Conservation (phyloP, 2,113 vertebrate species). For the Pterocles orientalis region DNA sequence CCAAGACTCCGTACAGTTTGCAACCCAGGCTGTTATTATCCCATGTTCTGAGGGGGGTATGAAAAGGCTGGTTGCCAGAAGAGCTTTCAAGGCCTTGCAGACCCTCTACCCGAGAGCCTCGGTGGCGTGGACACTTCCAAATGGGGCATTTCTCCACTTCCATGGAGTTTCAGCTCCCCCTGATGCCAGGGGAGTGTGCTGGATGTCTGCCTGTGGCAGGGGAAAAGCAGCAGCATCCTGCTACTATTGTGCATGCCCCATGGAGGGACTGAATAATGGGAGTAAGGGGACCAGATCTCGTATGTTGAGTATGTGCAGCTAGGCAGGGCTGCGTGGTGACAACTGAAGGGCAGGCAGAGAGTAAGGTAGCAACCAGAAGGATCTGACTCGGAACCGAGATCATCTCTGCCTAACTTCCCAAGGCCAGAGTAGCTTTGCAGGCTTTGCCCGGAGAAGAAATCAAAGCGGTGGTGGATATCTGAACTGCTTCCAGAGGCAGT, state of each 20-base stretch:
- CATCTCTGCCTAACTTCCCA: not conserved
- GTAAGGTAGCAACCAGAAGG: not conserved
- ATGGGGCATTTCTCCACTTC: not conserved
- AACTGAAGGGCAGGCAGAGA: not conserved
- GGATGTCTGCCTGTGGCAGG: fast-evolving
- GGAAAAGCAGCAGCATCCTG: not conserved
- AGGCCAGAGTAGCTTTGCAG: not conserved
- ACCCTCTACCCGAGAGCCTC: not conserved
- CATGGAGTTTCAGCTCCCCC: not conserved
- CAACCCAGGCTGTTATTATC: not conserved
- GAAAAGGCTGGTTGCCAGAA: not conserved
- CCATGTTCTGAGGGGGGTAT: not conserved
- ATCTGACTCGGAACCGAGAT: not conserved
- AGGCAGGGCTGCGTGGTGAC: not conserved
- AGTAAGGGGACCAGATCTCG: not conserved
- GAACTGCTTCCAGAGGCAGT: not conserved
- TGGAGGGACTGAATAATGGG: not conserved
- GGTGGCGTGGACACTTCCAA: fast-evolving
- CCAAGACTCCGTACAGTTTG: not conserved
- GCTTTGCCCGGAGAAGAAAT: not conserved
- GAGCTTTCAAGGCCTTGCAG: not conserved
- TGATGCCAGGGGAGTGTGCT: fast-evolving
- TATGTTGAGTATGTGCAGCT: fast-evolving
- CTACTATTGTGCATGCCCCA: fast-evolving
- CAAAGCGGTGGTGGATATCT: not conserved